Evolutionary conservation across 2,888 invertebrate species (phyloP).

Genomic region (Helleia helle): DNA sequence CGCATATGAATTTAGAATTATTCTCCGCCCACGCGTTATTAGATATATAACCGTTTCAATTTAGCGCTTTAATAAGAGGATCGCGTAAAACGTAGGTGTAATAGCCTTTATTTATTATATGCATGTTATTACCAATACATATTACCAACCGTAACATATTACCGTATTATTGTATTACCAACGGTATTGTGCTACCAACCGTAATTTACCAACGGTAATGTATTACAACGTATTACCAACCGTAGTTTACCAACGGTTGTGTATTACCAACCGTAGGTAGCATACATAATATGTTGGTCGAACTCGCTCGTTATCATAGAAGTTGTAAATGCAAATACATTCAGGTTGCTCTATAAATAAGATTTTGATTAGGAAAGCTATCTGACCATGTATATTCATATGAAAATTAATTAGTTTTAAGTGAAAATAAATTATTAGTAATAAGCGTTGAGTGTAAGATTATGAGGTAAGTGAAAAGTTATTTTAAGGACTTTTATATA

Average conservation of each 20-base stretch:
- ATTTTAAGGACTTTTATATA: too few relatives aligned
- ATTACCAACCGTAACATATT: too few relatives aligned
- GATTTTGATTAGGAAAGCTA: conserved; percentile 1
- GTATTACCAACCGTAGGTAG: too few relatives aligned
- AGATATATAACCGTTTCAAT: conserved; percentile 9
- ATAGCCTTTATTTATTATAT: conserved; percentile 7
- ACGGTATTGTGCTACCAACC: too few relatives aligned
- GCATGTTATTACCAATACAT: conserved; percentile 6
- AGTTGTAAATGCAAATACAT: conserved; percentile 58
- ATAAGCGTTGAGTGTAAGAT: too few relatives aligned
- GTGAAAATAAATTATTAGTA: too few relatives aligned
- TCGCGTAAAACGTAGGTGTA: conserved; percentile 7
- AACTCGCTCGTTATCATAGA: conserved; percentile 39
- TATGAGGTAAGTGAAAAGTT: too few relatives aligned
- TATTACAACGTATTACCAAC: too few relatives aligned
- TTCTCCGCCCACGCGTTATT: conserved; percentile 5
- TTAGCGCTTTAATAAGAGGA: conserved; percentile 7
- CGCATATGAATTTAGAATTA: conserved; percentile 7
- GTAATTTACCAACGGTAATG: conserved; percentile 26
- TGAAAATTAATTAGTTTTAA: conserved; percentile 53
- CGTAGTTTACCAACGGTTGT: too few relatives aligned
- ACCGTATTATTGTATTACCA: conserved; percentile 24
- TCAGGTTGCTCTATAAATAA: conserved; percentile 36
- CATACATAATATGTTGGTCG: too few relatives aligned
- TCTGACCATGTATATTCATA: conserved; percentile 52